Base-by-base conservation (phyloP, 2,888 invertebrate species). In the Dyspetes luteomarginatus region DNA sequence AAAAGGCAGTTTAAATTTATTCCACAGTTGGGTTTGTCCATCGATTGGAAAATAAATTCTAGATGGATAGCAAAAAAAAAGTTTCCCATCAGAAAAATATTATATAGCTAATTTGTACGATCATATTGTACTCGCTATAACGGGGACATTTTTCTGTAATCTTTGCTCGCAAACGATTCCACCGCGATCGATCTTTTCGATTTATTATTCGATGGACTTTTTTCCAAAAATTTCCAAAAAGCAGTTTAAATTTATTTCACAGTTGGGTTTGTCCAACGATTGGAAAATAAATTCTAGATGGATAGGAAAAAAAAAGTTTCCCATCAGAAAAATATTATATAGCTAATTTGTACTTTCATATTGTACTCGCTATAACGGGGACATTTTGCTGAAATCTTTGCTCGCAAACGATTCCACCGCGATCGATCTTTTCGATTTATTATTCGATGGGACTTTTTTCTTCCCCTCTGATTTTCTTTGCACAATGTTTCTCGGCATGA, bases 401-500 rank as follows among this genome's bases (percentile, higher is more conserved):
- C 12, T 12, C 36, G 36, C 36, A 12, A 36, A 12, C 36, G 36
- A 36, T 36, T 36, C 12, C 36, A 36, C 9, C 9, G 19, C 24
- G 12, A 48, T 58, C 19, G 17, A 52, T 69, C 62, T 48, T 58
- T 4, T 41, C 45, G 71, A 43, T 69, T 64, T 43, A 58, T 73
- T 75, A 58, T 73, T 75, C 22, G 69, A 28, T 60, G 28, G 48
- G 22, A 64, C 26, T 30, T 58, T 50, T 48, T 24, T 56, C 50
- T 45, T 41, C 22, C 17, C 41, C 43, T 55, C 55, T 15, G 58
- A 65, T 75, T 75, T 65, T 41, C 26, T 19, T 45, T 72, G 78
- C 48, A n/a, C 45, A 52, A 62, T 65, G 30, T 65, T 64, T 50
- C 28, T 9, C 22, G 15, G 55, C 28, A 60, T 64, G 45, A 26